Evolutionary conservation across 2,113 vertebrate species (phyloP).

Genomic region (Cochlearius cochlearius): DNA sequence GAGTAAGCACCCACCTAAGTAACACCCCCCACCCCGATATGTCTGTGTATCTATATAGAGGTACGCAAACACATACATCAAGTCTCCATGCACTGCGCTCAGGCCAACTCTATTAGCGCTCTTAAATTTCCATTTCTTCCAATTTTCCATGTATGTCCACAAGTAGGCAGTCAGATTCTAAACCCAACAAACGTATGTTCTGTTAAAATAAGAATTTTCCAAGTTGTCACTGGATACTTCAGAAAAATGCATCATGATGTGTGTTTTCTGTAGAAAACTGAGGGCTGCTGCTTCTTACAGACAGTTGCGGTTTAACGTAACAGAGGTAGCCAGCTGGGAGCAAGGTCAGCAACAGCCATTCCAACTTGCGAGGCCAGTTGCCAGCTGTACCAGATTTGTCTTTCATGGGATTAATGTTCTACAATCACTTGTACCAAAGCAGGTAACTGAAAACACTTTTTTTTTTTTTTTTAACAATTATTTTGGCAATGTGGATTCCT

Average conservation of each 20-base stretch:
- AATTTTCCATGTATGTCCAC: not conserved
- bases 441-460: not conserved
- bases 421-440: not conserved
- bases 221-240: not conserved
- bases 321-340: not conserved
- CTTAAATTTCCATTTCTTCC: not conserved
- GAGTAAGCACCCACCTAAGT: not conserved
- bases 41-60: not conserved
- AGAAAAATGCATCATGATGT: not conserved
- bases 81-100: not conserved
- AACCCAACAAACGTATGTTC: not conserved
- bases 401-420: constrained; percentile 22
- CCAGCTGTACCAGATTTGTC: constrained; percentile 3
- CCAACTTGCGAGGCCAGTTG: not conserved
- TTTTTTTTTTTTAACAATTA: not conserved
- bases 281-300: not conserved
- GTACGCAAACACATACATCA: rapidly evolving
- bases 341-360: not conserved
- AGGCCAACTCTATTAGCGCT: not conserved
- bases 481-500: not conserved
- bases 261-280: not conserved
- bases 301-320: not conserved
- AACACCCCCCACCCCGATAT: not conserved
- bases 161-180: not conserved
- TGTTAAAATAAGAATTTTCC: not conserved